phyloP scores from a whole-genome alignment of 92 coral and sea anemone genomes.

The Chrysogorgia sp. region DNA sequence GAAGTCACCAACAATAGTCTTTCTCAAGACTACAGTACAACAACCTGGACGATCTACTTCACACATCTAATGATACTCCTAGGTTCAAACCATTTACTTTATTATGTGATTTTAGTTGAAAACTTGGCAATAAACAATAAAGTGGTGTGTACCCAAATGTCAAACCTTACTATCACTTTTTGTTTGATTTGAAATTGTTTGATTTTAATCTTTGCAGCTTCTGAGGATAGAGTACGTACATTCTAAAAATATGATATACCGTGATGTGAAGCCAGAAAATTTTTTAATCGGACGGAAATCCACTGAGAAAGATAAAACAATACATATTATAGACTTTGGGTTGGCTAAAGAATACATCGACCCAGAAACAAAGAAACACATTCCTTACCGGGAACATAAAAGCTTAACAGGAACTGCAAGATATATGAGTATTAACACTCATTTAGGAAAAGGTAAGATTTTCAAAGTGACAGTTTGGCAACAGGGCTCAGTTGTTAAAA shows the following conservation, averaged over 20 bases:
- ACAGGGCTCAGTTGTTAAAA: neutral
- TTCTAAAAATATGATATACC: constrained; percentile 98
- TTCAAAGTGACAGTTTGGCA: neutral
- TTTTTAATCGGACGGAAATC: constrained; percentile 98
- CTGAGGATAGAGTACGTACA: constrained; percentile 95
- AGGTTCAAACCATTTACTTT: no score
- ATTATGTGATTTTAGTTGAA: no score
- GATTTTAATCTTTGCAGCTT: constrained; percentile 60
- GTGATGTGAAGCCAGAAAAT: constrained; percentile 98
- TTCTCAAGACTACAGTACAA: no score
- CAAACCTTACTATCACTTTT: neutral
- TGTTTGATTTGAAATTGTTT: neutral
- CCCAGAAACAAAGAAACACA: constrained; percentile 98
- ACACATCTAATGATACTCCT: no score
- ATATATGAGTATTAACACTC: constrained; percentile 99
- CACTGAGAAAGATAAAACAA: constrained; percentile 86
- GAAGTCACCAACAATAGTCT: no score
- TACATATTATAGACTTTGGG: constrained; percentile 98
- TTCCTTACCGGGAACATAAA: constrained; percentile 97
- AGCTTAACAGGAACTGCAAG: constrained; percentile 99
- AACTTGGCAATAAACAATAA: no score
- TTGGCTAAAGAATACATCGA: constrained; percentile 99
- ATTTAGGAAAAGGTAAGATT: constrained; percentile 90
- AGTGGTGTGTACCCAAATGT: neutral
- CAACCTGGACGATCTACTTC: no score